Evolutionary conservation across 23 tunicate genomes (phyloP).

Genomic region (Styela clava): DNA sequence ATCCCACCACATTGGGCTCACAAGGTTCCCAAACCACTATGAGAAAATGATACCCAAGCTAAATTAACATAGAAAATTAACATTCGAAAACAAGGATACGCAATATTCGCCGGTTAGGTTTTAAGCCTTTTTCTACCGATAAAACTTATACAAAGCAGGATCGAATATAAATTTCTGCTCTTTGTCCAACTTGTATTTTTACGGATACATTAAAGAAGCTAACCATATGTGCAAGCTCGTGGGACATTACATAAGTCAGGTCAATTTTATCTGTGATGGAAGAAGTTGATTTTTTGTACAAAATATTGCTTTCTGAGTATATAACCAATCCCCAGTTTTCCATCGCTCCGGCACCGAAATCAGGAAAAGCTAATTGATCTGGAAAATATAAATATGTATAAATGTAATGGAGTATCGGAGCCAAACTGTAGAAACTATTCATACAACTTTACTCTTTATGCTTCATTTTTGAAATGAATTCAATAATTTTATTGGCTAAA

Average conservation of each 20-base stretch:
- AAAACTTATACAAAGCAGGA: no score
- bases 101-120: no score
- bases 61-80: background rate
- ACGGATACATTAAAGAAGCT: background rate
- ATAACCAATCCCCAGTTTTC: conserved; percentile 96
- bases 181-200: no score
- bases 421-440: no score
- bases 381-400: no score
- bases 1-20: conserved; percentile 84
- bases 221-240: conserved; percentile 93
- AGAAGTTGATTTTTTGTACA: conserved; percentile 39
- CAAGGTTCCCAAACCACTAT: conserved; percentile 76
- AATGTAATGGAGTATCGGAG: no score
- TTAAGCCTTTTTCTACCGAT: no score
- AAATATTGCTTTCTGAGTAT: conserved; percentile 56
- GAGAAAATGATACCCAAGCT: conserved; percentile 13
- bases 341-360: conserved; percentile 96
- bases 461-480: no score
- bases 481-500: no score
- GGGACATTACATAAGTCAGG: conserved; percentile 53
- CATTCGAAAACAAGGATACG: no score
- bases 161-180: no score
- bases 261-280: conserved; percentile 46
- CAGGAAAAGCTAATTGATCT: conserved; percentile 83
- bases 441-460: no score